Conservation (phyloP, 2,888 invertebrate genomes). For the Lasius fuliginosus region DNA sequence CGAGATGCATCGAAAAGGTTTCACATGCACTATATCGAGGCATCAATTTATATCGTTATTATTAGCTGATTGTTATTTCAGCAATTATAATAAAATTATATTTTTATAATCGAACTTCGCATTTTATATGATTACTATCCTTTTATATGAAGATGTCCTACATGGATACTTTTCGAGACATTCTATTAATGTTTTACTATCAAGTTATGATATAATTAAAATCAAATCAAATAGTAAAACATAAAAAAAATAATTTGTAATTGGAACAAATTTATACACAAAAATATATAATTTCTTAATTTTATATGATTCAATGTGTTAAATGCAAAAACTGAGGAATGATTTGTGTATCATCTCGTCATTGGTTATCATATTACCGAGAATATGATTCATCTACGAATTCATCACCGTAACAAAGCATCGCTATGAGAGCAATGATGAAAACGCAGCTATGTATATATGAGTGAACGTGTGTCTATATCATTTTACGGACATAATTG, state of each 20-base stretch:
- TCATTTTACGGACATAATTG: conserved; percentile 30
- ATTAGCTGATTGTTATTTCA: neutral
- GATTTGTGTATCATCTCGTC: conserved; percentile 53
- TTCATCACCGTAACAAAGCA: conserved; percentile 50
- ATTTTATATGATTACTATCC: neutral
- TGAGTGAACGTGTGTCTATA: neutral
- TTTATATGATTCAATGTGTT: conserved; percentile 3
- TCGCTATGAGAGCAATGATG: neutral
- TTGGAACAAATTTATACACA: neutral
- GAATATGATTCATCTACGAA: conserved; percentile 69
- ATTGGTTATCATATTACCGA: conserved; percentile 59
- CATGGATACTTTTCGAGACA: neutral
- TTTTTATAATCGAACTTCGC: neutral
- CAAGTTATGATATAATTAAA: neutral
- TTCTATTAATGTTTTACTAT: neutral
- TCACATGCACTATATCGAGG: conserved; percentile 7
- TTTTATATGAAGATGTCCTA: neutral
- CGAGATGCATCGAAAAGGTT: conserved; percentile 27
- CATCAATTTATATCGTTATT: conserved; percentile 3
- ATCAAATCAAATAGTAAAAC: neutral
- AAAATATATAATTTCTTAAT: conserved; percentile 4
- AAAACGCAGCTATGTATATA: neutral
- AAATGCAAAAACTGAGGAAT: conserved; percentile 54
- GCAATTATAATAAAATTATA: conserved; percentile 1
- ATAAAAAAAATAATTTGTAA: conserved; percentile 2